Conservation (phyloP, 2,888 invertebrate genomes). For the Mimas tiliae region DNA sequence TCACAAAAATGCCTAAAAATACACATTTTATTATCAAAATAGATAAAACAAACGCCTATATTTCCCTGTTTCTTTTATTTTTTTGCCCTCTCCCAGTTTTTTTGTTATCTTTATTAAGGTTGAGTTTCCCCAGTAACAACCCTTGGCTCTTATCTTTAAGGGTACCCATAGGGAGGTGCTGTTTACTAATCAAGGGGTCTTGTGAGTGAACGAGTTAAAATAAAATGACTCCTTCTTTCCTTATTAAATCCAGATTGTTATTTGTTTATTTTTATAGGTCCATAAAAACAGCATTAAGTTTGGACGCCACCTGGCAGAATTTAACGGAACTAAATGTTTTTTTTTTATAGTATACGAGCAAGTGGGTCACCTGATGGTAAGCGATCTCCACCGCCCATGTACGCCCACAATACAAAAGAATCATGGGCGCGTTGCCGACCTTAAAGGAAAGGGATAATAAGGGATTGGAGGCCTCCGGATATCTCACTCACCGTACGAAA, state of each 20-base stretch:
- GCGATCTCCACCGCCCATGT: too few species aligned
- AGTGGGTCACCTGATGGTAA: too few species aligned
- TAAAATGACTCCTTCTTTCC: neutral
- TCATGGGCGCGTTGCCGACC: too few species aligned
- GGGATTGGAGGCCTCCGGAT: too few species aligned
- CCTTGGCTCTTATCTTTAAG: constrained; percentile 25
- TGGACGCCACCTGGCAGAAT: too few species aligned
- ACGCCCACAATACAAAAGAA: too few species aligned
- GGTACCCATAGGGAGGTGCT: constrained; percentile 8
- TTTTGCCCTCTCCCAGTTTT: constrained; percentile 21
- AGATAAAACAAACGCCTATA: constrained; percentile 21
- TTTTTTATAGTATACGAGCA: too few species aligned
- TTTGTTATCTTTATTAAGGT: constrained; percentile 28
- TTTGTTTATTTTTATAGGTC: neutral
- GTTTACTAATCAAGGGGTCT: neutral
- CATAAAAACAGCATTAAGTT: too few species aligned
- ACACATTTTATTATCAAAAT: constrained; percentile 1
- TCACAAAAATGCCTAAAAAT: neutral
- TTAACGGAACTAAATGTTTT: too few species aligned
- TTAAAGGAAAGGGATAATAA: too few species aligned
- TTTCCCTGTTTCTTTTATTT: constrained; percentile 26
- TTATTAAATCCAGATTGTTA: neutral
- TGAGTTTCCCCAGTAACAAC: constrained; percentile 22
- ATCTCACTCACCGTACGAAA: too few species aligned
- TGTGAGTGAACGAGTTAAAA: neutral